Evolutionary conservation across 2,888 invertebrate species (phyloP).

Genomic region (Thalpophila matura): DNA sequence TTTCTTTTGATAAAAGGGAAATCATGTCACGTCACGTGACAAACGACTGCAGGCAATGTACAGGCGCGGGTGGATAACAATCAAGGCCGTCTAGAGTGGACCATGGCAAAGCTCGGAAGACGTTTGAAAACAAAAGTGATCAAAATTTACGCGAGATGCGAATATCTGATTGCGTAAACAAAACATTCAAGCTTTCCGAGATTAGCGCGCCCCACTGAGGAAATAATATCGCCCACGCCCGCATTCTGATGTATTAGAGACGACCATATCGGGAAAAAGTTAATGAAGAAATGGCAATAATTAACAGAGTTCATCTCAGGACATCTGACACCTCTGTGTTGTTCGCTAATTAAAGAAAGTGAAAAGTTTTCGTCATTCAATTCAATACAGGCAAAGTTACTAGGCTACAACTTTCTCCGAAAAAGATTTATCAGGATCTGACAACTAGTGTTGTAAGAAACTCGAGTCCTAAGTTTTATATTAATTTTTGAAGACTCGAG

Average conservation of each 20-base stretch:
- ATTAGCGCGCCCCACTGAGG: conserved; percentile 35
- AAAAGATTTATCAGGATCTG: conserved; percentile 55
- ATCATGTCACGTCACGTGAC: conserved; percentile 79
- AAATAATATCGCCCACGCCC: conserved; percentile 64
- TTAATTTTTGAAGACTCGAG: too few relatives aligned
- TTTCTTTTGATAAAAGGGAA: conserved; percentile 83
- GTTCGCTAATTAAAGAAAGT: conserved; percentile 65
- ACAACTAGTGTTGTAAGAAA: conserved; percentile 26
- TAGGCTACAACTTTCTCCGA: conserved; percentile 59
- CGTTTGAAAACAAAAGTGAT: conserved; percentile 87
- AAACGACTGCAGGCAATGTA: conserved; percentile 79
- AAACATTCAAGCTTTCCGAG: conserved; percentile 46
- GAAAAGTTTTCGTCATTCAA: conserved; percentile 59
- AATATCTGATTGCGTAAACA: conserved; percentile 72
- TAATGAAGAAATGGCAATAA: conserved; percentile 55
- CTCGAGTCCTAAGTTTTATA: too few relatives aligned
- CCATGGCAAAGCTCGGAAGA: conserved; percentile 69
- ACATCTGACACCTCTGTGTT: conserved; percentile 48
- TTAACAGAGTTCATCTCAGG: conserved; percentile 60
- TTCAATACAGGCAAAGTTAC: conserved; percentile 52
- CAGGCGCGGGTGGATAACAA: conserved; percentile 77
- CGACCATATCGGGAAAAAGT: conserved; percentile 36
- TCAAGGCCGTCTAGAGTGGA: conserved; percentile 77
- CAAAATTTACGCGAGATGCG: conserved; percentile 77
- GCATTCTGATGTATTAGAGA: conserved; percentile 52